Evolutionary conservation across 2,113 vertebrate species (phyloP).

Genomic region (Thryonomys swinderianus): DNA sequence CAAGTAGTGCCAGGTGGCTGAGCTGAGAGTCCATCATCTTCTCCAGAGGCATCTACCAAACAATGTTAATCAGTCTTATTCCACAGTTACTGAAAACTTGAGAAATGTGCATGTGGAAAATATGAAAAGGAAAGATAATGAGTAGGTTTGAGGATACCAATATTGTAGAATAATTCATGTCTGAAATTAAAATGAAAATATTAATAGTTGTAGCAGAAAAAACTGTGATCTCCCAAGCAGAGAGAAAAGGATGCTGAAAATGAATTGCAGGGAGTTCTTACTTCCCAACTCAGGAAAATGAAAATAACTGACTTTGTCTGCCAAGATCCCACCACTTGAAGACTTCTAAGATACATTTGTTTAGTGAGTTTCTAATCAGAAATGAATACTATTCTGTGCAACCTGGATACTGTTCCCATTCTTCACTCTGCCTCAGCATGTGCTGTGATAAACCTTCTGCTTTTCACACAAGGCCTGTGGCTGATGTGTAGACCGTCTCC

Average conservation of each 20-base stretch:
- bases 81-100: not conserved
- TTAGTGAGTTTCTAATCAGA: not conserved
- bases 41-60: not conserved
- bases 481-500: not conserved
- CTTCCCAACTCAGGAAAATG: not conserved
- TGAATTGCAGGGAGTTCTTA: not conserved
- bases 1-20: not conserved
- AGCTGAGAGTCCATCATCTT: not conserved
- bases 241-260: not conserved
- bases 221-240: not conserved
- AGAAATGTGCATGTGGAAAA: not conserved
- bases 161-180: not conserved
- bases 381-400: not conserved
- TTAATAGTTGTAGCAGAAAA: not conserved
- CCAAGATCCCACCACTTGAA: not conserved
- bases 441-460: no score
- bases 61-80: not conserved
- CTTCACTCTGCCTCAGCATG: not conserved
- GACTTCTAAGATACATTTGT: not conserved
- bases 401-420: not conserved
- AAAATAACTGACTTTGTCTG: not conserved
- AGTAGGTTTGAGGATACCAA: not conserved
- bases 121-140: not conserved
- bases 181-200: constrained; percentile 12
- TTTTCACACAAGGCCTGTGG: not conserved